These are phyloP conservation scores for Phytoseiulus persimilis DNA, from an alignment of 2,888 invertebrate species.

Conservation along the genomic window DNA sequence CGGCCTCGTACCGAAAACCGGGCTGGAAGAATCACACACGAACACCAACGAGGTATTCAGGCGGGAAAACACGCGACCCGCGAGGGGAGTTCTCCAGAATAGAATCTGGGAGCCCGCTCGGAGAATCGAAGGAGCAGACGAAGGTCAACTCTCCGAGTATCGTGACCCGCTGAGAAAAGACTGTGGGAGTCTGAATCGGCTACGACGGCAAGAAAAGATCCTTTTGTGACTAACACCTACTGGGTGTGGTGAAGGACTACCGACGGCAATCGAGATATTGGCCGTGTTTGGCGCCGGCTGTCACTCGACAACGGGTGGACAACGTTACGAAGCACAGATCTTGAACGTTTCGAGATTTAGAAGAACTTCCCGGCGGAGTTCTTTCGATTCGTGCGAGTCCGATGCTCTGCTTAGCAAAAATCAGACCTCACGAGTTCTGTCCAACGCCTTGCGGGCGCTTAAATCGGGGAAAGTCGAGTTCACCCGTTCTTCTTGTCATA, in stretches of 20 bases:
- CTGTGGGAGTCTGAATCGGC: not conserved
- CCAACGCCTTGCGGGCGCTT: no score
- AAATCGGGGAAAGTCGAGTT: no score
- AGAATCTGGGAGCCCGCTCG: not conserved
- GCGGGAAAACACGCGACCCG: no score
- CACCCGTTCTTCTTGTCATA: no score
- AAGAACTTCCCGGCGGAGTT: no score
- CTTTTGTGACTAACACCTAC: not conserved
- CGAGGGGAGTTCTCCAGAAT: no score
- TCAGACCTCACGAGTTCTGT: no score
- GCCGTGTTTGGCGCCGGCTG: not conserved
- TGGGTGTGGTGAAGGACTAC: not conserved
- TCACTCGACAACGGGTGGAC: not conserved
- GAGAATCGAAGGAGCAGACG: not conserved
- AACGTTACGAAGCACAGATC: not conserved
- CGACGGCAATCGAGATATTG: not conserved
- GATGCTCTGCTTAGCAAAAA: no score
- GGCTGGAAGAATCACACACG: no score
- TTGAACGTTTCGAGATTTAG: not conserved
- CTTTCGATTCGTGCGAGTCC: no score
- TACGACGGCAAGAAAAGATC: not conserved
- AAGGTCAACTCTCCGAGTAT: not conserved
- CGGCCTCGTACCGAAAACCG: no score
- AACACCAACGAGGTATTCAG: no score
- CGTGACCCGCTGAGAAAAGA: not conserved